Conservation (phyloP, 2,888 invertebrate species). For the Baronia brevicornis region DNA sequence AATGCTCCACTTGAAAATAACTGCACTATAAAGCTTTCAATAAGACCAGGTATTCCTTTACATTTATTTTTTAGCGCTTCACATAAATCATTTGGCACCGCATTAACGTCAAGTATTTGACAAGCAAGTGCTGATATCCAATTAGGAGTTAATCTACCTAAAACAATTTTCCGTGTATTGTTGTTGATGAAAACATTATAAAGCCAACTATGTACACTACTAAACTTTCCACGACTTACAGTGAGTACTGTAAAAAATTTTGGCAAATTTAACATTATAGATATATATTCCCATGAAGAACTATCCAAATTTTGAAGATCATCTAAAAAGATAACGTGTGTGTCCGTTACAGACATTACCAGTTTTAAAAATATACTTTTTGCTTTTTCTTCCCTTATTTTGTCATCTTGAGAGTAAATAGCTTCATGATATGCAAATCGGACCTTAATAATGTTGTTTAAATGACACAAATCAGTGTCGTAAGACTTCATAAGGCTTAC, state of each 20-base stretch:
- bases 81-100: constrained; percentile 70
- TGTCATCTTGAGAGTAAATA: constrained; percentile 46
- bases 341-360: constrained; percentile 39
- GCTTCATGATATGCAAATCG: constrained; percentile 65
- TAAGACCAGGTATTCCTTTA: constrained; percentile 67
- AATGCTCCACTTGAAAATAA: constrained; percentile 65
- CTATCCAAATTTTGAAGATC: constrained; percentile 67
- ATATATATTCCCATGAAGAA: constrained; percentile 58
- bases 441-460: constrained; percentile 70
- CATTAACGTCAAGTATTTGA: constrained; percentile 76
- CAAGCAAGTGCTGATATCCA: constrained; percentile 73
- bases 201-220: constrained; percentile 49
- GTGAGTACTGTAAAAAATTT: constrained; percentile 53
- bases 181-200: constrained; percentile 54
- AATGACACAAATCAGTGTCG: constrained; percentile 66
- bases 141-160: constrained; percentile 49
- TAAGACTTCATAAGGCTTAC: constrained; percentile 40
- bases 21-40: constrained; percentile 68
- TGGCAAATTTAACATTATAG: constrained; percentile 39
- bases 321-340: constrained; percentile 59
- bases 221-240: constrained; percentile 55
- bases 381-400: constrained; percentile 47
- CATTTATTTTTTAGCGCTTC: constrained; percentile 59
- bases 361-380: constrained; percentile 51
- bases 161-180: constrained; percentile 52